phyloP scores from a whole-genome alignment of 2,888 invertebrate genomes.

The Allophyes oxyacanthae region DNA sequence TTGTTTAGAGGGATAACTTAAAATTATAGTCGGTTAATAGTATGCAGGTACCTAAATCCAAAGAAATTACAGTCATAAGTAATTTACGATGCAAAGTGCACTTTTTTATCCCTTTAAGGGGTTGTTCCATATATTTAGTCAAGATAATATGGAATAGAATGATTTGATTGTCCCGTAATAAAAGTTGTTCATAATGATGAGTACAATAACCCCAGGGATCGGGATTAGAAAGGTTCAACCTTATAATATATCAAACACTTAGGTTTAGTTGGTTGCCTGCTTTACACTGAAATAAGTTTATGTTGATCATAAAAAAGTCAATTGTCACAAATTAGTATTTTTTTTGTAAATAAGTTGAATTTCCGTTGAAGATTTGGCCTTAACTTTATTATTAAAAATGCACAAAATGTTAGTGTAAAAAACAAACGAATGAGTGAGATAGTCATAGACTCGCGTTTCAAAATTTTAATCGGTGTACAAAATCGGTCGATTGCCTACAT shows the following conservation, averaged over 20 bases:
- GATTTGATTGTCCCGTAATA: too few relatives aligned
- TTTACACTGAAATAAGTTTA: slow-evolving; percentile 1
- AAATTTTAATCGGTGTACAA: slow-evolving; percentile 13
- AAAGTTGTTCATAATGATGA: too few relatives aligned
- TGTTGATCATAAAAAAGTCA: slow-evolving; percentile 17
- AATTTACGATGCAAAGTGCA: not conserved
- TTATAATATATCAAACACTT: too few relatives aligned
- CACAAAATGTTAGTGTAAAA: not conserved
- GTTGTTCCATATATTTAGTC: too few relatives aligned
- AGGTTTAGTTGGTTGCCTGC: too few relatives aligned
- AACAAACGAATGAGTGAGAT: slow-evolving; percentile 2
- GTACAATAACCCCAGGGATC: too few relatives aligned
- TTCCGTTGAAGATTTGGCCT: not conserved
- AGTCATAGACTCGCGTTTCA: slow-evolving; percentile 5
- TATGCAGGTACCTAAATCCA: too few relatives aligned
- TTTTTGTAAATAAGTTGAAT: not conserved
- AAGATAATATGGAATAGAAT: too few relatives aligned
- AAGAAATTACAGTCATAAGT: not conserved
- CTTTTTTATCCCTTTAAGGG: too few relatives aligned
- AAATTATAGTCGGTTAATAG: too few relatives aligned
- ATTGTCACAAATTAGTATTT: slow-evolving; percentile 28
- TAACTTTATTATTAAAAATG: not conserved
- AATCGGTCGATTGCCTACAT: slow-evolving; percentile 35
- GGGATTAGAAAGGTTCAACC: too few relatives aligned
- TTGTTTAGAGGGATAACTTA: too few relatives aligned